phyloP scores from a whole-genome alignment of 2,113 vertebrate genomes.

The Tragulus kanchil region DNA sequence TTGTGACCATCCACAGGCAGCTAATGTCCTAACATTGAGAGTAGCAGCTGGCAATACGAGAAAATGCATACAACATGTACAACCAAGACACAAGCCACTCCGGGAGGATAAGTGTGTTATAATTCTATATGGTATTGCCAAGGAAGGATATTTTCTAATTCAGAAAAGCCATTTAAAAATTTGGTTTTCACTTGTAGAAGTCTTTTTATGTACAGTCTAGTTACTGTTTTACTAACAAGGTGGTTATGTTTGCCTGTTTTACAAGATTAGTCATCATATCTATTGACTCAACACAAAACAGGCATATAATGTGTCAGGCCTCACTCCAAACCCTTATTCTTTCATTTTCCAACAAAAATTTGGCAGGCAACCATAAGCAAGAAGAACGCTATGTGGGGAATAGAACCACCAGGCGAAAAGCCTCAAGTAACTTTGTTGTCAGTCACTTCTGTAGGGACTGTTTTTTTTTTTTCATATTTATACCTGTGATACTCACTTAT shows the following conservation, averaged over 20 bases:
- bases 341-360: conserved; percentile 18
- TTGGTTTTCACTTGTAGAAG: neutral
- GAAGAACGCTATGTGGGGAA: neutral
- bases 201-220: neutral
- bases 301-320: neutral
- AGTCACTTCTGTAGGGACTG: neutral
- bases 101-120: neutral
- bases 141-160: neutral
- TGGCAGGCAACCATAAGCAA: neutral
- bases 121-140: neutral
- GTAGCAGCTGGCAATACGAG: neutral
- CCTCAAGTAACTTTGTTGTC: neutral
- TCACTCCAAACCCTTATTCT: neutral
- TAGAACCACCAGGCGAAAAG: neutral
- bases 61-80: neutral
- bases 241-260: neutral
- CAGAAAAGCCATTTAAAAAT: neutral
- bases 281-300: neutral
- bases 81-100: neutral
- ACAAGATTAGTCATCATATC: neutral
- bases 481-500: conserved; percentile 92
- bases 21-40: neutral
- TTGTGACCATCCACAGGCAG: neutral
- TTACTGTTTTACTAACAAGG: neutral
- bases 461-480: neutral